Conservation (phyloP, 2,888 invertebrate species). For the Polyploca ridens region DNA sequence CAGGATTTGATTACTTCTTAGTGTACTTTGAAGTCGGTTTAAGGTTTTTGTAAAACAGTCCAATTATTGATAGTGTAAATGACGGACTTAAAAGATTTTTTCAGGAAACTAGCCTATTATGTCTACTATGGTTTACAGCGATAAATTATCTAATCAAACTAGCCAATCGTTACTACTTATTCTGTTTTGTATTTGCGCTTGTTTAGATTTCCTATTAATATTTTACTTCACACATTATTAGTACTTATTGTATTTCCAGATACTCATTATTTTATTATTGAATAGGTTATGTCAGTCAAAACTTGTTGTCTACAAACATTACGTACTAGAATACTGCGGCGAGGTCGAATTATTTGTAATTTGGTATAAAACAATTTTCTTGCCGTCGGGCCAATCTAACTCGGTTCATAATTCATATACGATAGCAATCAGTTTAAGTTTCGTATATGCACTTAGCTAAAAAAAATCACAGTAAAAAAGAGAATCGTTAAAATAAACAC, state of each 20-base stretch:
- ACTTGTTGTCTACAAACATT: slow-evolving; percentile 3
- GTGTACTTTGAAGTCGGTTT: too few species aligned
- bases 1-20: too few species aligned
- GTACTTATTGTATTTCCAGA: neutral
- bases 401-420: slow-evolving; percentile 9
- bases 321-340: slow-evolving; percentile 10
- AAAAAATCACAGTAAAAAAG: slow-evolving; percentile 41
- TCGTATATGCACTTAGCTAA: slow-evolving; percentile 8
- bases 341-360: neutral
- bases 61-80: too few species aligned
- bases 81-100: too few species aligned
- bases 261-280: neutral
- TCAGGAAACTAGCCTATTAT: too few species aligned
- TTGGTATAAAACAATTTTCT: slow-evolving; percentile 1
- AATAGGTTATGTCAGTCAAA: neutral
- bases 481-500: slow-evolving; percentile 20
- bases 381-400: slow-evolving; percentile 10
- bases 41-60: too few species aligned
- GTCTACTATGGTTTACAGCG: slow-evolving; percentile 4
- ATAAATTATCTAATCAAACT: slow-evolving; percentile 42
- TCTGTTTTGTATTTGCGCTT: neutral
- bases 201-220: neutral
- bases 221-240: neutral
- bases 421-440: neutral
- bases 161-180: slow-evolving; percentile 18